A percentile compares a stretch with the other conserved stretches of the same genome.
phyloP scores from a whole-genome alignment of 2,113 vertebrate species.

The Sciurus niger region DNA sequence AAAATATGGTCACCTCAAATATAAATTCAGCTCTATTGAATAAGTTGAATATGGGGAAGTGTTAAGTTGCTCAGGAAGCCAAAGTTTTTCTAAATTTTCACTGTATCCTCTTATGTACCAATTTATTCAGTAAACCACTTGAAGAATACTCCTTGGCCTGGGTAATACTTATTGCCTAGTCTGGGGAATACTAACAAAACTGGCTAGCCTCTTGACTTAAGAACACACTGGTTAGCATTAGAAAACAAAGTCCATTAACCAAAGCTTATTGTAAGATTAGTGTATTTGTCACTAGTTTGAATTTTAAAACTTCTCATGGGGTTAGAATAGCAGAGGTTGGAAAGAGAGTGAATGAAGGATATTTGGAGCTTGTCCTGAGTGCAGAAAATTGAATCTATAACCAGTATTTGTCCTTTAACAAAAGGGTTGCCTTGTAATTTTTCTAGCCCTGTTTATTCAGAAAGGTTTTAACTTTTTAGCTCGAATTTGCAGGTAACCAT shows the following conservation, averaged over 20 bases:
- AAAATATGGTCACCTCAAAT: neutral
- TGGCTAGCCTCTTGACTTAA: neutral
- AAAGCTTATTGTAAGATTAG: neutral
- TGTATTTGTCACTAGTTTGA: neutral
- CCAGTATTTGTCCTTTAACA: neutral
- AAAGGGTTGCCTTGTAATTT: neutral
- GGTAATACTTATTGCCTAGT: no score
- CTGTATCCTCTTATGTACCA: neutral
- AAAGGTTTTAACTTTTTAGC: neutral
- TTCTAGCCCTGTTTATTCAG: neutral
- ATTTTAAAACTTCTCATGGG: neutral
- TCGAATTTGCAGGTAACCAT: neutral
- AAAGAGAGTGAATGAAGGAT: neutral
- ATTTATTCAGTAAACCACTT: neutral
- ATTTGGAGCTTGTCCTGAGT: neutral
- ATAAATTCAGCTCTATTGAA: neutral
- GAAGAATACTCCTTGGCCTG: neutral
- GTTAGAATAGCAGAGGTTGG: neutral
- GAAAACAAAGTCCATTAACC: neutral
- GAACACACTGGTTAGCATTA: neutral
- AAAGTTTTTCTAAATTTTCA: neutral
- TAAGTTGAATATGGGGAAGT: neutral
- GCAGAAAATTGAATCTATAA: slow-evolving; percentile 5
- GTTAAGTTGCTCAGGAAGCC: neutral
- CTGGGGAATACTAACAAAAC: neutral